These are phyloP conservation scores for Natator depressus DNA, from an alignment of 2,113 vertebrate species.

Conservation along the genomic window DNA sequence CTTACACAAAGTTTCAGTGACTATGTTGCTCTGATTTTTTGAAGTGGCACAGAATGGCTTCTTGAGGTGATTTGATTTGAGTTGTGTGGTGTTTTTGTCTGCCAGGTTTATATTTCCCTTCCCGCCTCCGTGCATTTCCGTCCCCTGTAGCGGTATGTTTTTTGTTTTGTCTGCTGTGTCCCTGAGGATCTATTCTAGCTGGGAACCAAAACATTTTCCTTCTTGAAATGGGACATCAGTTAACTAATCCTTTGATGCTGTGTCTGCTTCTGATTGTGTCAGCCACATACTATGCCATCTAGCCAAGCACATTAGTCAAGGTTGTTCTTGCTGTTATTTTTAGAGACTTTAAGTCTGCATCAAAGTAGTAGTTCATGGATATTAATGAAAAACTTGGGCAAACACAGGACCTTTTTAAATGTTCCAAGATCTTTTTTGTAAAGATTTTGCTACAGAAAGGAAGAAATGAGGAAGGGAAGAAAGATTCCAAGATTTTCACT, in stretches of 20 bases:
- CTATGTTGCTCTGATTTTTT: neutral
- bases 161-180: neutral
- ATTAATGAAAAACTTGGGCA: neutral
- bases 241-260: neutral
- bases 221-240: neutral
- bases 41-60: neutral
- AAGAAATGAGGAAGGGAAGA: neutral
- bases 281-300: neutral
- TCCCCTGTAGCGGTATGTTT: rapidly evolving
- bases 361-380: neutral
- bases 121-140: neutral
- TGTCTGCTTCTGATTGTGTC: neutral
- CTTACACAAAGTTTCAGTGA: neutral
- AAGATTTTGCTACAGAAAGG: neutral
- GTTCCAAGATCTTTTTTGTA: neutral
- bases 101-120: neutral
- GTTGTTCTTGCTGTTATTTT: neutral
- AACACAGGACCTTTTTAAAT: rapidly evolving
- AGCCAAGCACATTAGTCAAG: neutral
- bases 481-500: neutral
- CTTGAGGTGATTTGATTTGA: neutral
- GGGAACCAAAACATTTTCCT: neutral
- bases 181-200: neutral
- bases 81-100: neutral
- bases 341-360: neutral